Conservation (phyloP, 2,113 vertebrate species). For the Paramormyrops kingsleyae region DNA sequence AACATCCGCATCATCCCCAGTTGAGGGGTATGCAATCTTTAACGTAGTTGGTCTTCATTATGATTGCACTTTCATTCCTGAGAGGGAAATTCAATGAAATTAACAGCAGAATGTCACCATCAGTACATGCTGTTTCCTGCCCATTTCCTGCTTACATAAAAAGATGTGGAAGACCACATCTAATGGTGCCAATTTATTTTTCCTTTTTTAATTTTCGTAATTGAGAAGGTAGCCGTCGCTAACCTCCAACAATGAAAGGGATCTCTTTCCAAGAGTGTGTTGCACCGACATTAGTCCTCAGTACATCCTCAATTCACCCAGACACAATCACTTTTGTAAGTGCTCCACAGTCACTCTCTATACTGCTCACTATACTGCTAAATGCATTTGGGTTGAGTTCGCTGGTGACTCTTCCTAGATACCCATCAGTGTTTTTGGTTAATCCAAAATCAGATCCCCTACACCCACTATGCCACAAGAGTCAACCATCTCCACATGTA, state of each 20-base stretch:
- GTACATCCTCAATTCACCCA: no score
- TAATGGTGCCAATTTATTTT: not conserved
- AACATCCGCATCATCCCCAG: constrained; percentile 39
- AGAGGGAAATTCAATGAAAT: not conserved
- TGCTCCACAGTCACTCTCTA: not conserved
- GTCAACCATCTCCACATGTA: not conserved
- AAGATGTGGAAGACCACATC: constrained; percentile 23
- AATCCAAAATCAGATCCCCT: not conserved
- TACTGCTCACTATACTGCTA: not conserved
- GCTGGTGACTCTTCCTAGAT: not conserved
- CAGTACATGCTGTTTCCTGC: constrained; percentile 19
- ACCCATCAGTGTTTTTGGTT: not conserved
- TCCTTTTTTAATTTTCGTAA: not conserved
- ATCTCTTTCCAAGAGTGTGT: not conserved
- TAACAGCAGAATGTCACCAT: not conserved
- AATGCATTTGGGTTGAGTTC: not conserved
- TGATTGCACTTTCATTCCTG: constrained; percentile 32
- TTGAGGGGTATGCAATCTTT: constrained; percentile 38
- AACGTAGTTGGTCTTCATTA: constrained; percentile 64
- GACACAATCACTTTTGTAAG: no score
- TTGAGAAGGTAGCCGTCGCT: not conserved
- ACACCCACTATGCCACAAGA: not conserved
- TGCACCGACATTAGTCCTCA: no score
- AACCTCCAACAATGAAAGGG: not conserved
- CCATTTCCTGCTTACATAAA: constrained; percentile 23